Evolutionary conservation across 2,113 vertebrate genomes (phyloP), one percentile per base, ranked within the genome.

Genomic region (Microtus oregoni): DNA sequence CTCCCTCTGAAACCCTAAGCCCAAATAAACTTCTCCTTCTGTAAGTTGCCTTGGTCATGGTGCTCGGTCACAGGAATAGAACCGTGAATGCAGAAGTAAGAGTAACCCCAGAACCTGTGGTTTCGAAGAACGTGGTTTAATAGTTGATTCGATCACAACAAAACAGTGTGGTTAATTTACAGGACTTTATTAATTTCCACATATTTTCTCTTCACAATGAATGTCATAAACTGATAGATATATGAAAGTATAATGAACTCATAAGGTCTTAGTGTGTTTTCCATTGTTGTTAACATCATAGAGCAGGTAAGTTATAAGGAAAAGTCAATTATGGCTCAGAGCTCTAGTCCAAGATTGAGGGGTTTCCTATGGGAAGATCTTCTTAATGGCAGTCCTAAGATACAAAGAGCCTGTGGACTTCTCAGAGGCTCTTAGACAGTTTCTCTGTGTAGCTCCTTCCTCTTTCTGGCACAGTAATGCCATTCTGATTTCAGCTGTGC

Each of bases 231-330:
- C n/a, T 63, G 58, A 17, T 47, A 86, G 61, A 32, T 81, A n/a
- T 28, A 61, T 91, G n/a, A 32, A 81, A 89, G 94, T 70, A n/a
- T 38, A 83, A 89, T 78, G 52, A 81, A 47, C 47, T 77, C 47
- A 83, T 26, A 86, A 6, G 8, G 24, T 41, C 55, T 75, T 82
- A 17, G 32, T 52, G 11, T 82, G 12, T 63, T 63, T 82, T 87
- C 11, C 44, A 3, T 38, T 82, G 65, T 52, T 81, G 77, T 61
- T 79, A 87, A 30, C 58, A 61, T 4, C 35, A 81, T 8, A 89
- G 86, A 63, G 17, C 24, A 7, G 52, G 32, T 38, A 65, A 73
- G 26, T 82, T 65, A 89, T 50, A 47, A 63, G 50, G 17, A 65
- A 77, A 50, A 35, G 38, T 79, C 73, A 61, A 24, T 73, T 52